Conservation (phyloP, 2,888 invertebrate species). For the Dusona sp. region DNA sequence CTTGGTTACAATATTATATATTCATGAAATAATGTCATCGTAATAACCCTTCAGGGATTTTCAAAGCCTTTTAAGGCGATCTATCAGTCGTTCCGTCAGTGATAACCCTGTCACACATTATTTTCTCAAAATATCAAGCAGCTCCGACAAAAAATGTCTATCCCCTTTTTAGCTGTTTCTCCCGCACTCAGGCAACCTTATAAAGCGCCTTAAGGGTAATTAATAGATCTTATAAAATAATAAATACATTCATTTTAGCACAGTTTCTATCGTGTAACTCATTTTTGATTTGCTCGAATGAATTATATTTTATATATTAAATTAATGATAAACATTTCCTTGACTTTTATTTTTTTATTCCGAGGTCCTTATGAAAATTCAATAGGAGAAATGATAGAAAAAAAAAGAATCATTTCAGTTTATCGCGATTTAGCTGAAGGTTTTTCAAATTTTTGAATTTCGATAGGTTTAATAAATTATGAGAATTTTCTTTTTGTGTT, state of each 20-base stretch:
- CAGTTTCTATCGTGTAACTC: neutral
- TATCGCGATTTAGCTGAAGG: neutral
- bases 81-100: no score
- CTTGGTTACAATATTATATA: neutral
- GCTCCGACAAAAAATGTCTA: no score
- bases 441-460: neutral
- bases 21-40: neutral
- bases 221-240: neutral
- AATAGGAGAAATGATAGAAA: neutral
- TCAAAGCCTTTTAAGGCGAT: no score
- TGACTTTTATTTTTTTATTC: neutral
- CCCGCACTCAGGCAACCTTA: no score
- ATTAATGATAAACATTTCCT: neutral
- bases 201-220: no score
- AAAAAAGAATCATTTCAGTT: neutral
- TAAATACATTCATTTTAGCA: neutral
- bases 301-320: neutral
- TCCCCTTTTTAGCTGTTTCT: no score
- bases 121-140: no score
- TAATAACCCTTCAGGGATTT: no score
- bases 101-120: no score
- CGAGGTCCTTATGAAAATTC: neutral
- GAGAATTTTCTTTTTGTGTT: neutral
- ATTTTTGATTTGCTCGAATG: neutral
- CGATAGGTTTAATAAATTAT: neutral